These are phyloP conservation scores for Eumeta japonica DNA, from an alignment of 1,140 invertebrate genomes.

Conservation along the genomic window DNA sequence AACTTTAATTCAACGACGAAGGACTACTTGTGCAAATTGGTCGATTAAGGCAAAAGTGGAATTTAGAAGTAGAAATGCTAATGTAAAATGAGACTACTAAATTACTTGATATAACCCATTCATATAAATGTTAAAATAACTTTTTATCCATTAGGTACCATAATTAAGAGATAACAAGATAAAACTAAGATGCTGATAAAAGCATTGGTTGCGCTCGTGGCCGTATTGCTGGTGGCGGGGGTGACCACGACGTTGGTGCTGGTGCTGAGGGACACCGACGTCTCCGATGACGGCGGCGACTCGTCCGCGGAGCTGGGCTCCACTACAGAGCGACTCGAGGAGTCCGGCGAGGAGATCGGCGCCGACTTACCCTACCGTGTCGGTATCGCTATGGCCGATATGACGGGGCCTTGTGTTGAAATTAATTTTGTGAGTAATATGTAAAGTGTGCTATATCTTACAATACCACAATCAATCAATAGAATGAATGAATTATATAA, in stretches of 20 bases:
- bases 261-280: constrained; percentile 13
- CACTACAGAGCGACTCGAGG: not conserved
- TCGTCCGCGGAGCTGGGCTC: constrained; percentile 6
- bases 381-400: constrained; percentile 80
- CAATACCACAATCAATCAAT: not conserved
- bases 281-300: not conserved
- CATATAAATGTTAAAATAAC: no score
- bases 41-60: no score
- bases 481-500: no score
- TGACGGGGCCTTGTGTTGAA: constrained; percentile 88
- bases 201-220: no score
- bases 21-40: no score
- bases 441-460: not conserved
- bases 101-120: no score
- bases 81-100: no score
- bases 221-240: constrained; percentile 24
- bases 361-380: constrained; percentile 40
- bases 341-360: not conserved
- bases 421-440: constrained; percentile 81
- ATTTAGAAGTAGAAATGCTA: no score
- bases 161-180: no score
- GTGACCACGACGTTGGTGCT: constrained; percentile 25
- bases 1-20: no score
- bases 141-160: no score
- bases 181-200: no score